Base-by-base conservation (phyloP, 2,888 invertebrate genomes). In the Cordylochernes scorpioides region DNA sequence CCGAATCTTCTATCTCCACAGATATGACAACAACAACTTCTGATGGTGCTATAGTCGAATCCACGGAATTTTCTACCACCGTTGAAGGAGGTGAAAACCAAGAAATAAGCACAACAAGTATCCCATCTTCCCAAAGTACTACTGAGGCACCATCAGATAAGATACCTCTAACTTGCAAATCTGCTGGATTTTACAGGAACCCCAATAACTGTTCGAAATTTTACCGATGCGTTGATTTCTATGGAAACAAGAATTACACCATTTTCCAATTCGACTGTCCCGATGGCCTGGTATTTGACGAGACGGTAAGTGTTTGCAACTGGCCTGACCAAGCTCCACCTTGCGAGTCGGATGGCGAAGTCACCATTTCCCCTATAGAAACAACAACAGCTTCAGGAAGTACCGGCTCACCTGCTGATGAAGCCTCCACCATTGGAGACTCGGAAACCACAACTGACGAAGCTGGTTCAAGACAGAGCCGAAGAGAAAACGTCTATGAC, bases 251-350 rank as follows among this genome's bases (percentile, higher is more conserved):
- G 15, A 69, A 71, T 44, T 73, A 64, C 47, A 71, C 68, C 12
- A 70, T 72, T 21, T 74, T 73, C 50, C 71, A 72, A 49, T 74
- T 72, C 49, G 70, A 71, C 49, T 74, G 74, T 45, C 72, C 73
- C 1, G 64, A 66, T 15, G 73, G 73, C 5, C 52, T 73, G 30
- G 70, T 70, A 0, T 74, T 74, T 49, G 73, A 73, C 49, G 38
- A 39, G 32, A 28, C 28, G 3, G 29, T 39, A 12, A 33, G 32
- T 12, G 36, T 72, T 28, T 74, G 74, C 47, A 71, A 71, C 4
- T 73, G 73, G 72, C 73, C 74, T 1, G 61, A 70, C 0, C 56
- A 68, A 48, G 65, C 69, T 3, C 22, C 22, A 22, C 22, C 5
- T 4, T 22, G 22, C 2, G 14, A 22, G 14, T 12, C 5, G 6